Base-by-base conservation (phyloP, 2,888 invertebrate genomes). In the Helobdella robusta region DNA sequence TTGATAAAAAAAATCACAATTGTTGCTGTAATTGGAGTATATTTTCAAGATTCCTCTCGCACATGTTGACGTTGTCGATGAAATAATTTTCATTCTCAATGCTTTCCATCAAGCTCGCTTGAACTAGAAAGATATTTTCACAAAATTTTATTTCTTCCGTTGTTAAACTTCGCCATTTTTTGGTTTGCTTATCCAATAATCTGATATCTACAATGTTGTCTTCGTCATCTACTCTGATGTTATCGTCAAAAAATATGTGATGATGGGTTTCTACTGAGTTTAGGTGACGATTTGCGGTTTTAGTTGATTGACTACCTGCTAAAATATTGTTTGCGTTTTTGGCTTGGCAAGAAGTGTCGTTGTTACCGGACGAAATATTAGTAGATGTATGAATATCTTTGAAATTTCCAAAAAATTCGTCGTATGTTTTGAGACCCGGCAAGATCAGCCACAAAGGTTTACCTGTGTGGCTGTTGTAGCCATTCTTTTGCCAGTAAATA, bases 231-330 rank as follows among this genome's bases (percentile, higher is more conserved):
- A 75, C 71, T 35, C 79, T 70, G 63, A 77, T 74, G 68, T 78
- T 79, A 71, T 79, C 79, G 66, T 79, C 79, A 66, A 79, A 78
- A 66, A 79, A 72, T 50, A 79, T 78, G 66, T 79, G 78, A 52
- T 78, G 79, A 23, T 74, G 73, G 4, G 66, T 64, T 1, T 62
- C 23, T 25, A 32, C 20, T n/a, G 56, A 30, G 32, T 30, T 5
- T 8, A 30, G n/a, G 8, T n/a, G 8, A 28, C 3, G 4, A 3
- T n/a, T 25, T 15, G 25, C 28, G n/a, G 28, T 25, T 28, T 56
- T 28, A 3, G 11, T 4, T n/a, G n/a, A 5, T 2, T 11, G 52
- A 2, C 1, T 23, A 23, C 11, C 25, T 20, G n/a, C 23, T 3
- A 3, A 30, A 6, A 32, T 3, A 18, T 30, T 32, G 32, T 28